phyloP scores from a whole-genome alignment of 2,797 vertebrate genomes.

The Glossophaga mutica region DNA sequence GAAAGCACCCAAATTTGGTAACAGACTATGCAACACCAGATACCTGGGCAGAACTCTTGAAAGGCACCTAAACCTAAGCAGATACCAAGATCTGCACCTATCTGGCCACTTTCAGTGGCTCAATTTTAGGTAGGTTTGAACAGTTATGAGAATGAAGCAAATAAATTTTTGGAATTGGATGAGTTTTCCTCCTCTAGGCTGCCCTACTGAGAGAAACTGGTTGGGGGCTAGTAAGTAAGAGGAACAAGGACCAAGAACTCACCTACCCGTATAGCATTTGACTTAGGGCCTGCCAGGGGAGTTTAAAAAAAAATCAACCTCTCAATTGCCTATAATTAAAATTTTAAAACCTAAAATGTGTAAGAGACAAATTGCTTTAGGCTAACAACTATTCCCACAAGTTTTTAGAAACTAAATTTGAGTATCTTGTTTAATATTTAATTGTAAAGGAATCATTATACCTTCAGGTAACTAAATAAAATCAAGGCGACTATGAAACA shows the following conservation, averaged over 20 bases:
- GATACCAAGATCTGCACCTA: neutral
- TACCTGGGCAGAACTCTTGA: neutral
- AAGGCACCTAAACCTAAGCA: conserved; percentile 3
- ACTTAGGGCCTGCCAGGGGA: neutral
- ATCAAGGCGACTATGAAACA: neutral
- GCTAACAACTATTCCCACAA: neutral
- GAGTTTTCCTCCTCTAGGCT: neutral
- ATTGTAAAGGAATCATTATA: conserved; percentile 8
- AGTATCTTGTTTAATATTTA: conserved; percentile 32
- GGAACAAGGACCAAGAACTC: neutral
- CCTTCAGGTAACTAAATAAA: neutral
- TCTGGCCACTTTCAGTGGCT: neutral
- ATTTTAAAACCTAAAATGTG: conserved; percentile 42
- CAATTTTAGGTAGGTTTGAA: neutral
- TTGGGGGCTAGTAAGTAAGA: neutral
- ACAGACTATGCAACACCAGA: neutral
- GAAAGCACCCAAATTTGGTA: neutral
- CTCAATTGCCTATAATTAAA: neutral
- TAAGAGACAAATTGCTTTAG: neutral
- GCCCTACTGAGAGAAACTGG: neutral
- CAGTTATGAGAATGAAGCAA: neutral
- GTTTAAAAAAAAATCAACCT: neutral
- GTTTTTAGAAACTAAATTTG: conserved; percentile 8
- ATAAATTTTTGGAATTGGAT: neutral
- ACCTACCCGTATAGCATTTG: neutral